Evolutionary conservation across 2,888 invertebrate species (phyloP).

Genomic region (Drosophila tanythrix): DNA sequence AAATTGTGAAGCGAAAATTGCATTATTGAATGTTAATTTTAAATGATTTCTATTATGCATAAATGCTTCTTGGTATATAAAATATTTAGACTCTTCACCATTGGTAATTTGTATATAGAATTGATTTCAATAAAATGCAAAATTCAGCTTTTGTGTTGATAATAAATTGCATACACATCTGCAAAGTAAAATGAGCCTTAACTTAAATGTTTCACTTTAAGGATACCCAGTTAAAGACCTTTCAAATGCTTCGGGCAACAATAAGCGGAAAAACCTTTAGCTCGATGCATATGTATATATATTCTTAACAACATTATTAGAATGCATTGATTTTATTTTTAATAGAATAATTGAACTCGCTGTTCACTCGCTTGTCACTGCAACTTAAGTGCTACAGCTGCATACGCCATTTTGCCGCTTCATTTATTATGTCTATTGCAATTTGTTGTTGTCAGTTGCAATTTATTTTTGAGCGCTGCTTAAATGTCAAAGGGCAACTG

Average conservation of each 20-base stretch:
- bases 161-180: neutral
- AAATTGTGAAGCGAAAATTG: neutral
- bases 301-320: neutral
- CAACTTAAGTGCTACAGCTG: neutral
- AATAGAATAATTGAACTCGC: neutral
- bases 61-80: neutral
- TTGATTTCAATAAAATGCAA: neutral
- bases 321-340: neutral
- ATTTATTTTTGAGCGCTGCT: conserved; percentile 7
- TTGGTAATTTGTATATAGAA: neutral
- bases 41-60: too few species aligned
- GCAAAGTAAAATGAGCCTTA: neutral
- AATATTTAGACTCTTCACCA: neutral
- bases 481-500: conserved; percentile 20
- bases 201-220: neutral
- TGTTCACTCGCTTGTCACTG: conserved; percentile 1
- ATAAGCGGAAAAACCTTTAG: neutral
- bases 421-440: conserved; percentile 1
- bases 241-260: neutral
- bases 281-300: neutral
- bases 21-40: too few species aligned
- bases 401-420: neutral
- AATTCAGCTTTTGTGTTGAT: neutral
- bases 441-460: conserved; percentile 5
- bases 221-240: neutral